Percentiles rank a stretch among this genome's conserved stretches.
Evolutionary conservation across 2,113 vertebrate genomes (phyloP).

Genomic region (Pantherophis guttatus): DNA sequence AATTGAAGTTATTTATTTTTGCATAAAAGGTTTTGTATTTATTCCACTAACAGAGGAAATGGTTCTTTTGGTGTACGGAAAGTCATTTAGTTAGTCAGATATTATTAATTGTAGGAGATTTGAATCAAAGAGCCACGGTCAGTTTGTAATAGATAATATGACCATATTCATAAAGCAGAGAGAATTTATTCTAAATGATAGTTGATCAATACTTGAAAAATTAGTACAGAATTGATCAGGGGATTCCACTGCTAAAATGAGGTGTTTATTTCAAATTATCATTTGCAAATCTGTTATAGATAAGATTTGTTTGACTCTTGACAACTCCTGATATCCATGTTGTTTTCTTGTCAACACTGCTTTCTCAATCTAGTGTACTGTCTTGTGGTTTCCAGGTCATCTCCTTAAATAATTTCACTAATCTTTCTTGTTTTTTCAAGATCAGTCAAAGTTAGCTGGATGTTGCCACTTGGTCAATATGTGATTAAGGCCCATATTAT

Average conservation of each 20-base stretch:
- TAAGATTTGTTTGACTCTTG: background rate
- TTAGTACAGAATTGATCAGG: background rate
- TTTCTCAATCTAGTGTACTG: background rate
- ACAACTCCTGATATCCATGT: background rate
- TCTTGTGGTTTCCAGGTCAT: background rate
- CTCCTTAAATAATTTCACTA: background rate
- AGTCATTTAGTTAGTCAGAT: background rate
- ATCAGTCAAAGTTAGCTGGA: background rate
- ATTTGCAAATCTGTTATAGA: background rate
- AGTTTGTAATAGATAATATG: background rate
- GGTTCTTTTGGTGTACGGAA: background rate
- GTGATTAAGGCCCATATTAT: background rate
- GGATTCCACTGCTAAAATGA: background rate
- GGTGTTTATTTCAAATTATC: background rate
- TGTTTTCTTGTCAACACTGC: background rate
- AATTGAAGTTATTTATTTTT: slow-evolving; percentile 5
- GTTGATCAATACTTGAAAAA: background rate
- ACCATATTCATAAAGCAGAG: background rate
- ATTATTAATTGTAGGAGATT: background rate
- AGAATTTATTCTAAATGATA: background rate
- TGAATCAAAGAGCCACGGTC: background rate
- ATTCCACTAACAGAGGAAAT: background rate
- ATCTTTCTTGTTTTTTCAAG: background rate
- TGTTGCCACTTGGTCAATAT: background rate
- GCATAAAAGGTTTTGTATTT: background rate